Evolutionary conservation across 2,113 vertebrate genomes (phyloP), one percentile per base, ranked within the genome.

Genomic region (Panthera leo): DNA sequence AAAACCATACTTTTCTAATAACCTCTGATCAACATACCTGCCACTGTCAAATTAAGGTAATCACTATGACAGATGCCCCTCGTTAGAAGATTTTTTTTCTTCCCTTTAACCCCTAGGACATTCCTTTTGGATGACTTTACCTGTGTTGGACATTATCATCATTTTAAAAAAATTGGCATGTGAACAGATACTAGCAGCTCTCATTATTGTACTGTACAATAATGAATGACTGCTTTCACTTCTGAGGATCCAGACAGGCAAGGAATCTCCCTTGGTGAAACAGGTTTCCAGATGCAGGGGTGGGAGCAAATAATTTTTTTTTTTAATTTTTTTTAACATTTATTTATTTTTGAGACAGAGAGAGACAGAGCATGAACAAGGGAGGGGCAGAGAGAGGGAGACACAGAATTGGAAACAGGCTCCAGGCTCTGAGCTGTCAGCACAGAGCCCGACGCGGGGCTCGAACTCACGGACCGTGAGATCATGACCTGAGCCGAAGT

Each of bases 211-310:
- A 85, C 11, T 51, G 4, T 51, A 27, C 1, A 86, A 0, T 91
- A 91, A 82, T 3, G 27, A 61, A 55, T 34, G 5, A 51, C 23
- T 19, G 7, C 10, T 88, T 96, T 89, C 29, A 83, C 25, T 76
- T 91, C 65, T 85, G 73, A 89, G 65, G 68, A 76, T 70, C 87
- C 85, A 83, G 11, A 45, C 7, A 10, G 70, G 27, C 39, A 86
- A 85, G 79, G 42, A 53, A 36, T 96, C 48, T 92, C 36, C 90
- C 2, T 84, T 73, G 25, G 67, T 85, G 61, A 97, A 96, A 91
- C 29, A 84, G 39, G n/a, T 85, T 96, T 97, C 63, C 23, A 91
- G 29, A 36, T 86, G 25, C 21, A 86, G n/a, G 25, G 6, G 71
- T 97, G 23, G 83, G 25, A 94, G 21, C 58, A 61, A 58, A 70